Conservation (phyloP, 2,888 invertebrate species). For the Orthosia gracilis region DNA sequence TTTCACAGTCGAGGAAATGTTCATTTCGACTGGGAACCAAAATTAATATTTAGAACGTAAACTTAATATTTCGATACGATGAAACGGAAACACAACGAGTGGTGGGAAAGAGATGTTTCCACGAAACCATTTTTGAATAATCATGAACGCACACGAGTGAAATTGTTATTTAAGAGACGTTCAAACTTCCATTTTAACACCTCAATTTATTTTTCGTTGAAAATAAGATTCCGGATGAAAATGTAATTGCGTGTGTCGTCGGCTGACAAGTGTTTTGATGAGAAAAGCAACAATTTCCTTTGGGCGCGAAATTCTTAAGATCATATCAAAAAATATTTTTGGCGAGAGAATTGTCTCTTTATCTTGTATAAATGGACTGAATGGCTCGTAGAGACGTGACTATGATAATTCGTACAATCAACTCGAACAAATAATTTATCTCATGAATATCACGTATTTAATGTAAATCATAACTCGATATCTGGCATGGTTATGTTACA, state of each 20-base stretch:
- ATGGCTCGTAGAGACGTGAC: slow-evolving; percentile 42
- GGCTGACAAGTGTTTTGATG: slow-evolving; percentile 82
- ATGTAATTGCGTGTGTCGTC: slow-evolving; percentile 82
- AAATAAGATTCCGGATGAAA: slow-evolving; percentile 80
- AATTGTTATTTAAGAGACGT: slow-evolving; percentile 50
- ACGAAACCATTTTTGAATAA: slow-evolving; percentile 24
- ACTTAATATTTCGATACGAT: not conserved
- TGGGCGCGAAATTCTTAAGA: slow-evolving; percentile 36
- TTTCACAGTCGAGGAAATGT: not conserved
- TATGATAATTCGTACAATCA: slow-evolving; percentile 40
- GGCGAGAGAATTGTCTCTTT: not conserved
- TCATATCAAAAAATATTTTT: slow-evolving; percentile 29
- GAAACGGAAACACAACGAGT: not conserved
- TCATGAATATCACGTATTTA: slow-evolving; percentile 36
- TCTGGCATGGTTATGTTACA: slow-evolving; percentile 49
- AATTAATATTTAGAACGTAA: not conserved
- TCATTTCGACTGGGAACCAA: not conserved
- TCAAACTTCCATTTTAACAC: slow-evolving; percentile 71
- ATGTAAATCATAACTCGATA: slow-evolving; percentile 58
- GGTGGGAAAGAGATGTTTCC: not conserved
- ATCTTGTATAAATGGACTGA: slow-evolving; percentile 32
- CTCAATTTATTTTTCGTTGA: slow-evolving; percentile 74
- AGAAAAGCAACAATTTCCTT: slow-evolving; percentile 64
- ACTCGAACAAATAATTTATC: slow-evolving; percentile 37
- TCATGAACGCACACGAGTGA: slow-evolving; percentile 40